Conservation (phyloP, 2,888 invertebrate genomes). For the Beris chalybata region DNA sequence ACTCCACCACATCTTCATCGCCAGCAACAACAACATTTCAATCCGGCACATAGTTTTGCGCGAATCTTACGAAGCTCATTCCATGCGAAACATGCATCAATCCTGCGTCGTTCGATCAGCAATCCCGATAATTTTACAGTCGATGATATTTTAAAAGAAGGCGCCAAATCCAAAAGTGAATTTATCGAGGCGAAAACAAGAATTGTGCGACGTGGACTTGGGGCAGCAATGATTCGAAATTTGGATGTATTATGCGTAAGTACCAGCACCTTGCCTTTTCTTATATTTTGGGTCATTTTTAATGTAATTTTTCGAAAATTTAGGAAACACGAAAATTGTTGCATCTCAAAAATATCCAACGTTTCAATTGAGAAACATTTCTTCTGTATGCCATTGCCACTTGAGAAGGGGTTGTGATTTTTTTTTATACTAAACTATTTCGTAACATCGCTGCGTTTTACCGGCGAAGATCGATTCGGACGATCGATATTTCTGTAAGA, state of each 20-base stretch:
- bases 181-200: slow-evolving; percentile 28
- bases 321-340: not conserved
- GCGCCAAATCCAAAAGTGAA: slow-evolving; percentile 22
- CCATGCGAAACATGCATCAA: slow-evolving; percentile 52
- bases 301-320: not conserved
- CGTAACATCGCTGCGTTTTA: too few species aligned
- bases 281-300: not conserved
- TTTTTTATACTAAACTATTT: too few species aligned
- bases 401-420: too few species aligned
- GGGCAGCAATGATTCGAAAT: slow-evolving; percentile 45
- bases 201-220: slow-evolving; percentile 36
- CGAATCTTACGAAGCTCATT: slow-evolving; percentile 47
- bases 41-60: slow-evolving; percentile 47
- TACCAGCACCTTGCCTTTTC: slow-evolving; percentile 37
- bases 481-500: too few species aligned
- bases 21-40: slow-evolving; percentile 45
- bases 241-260: slow-evolving; percentile 52
- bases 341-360: not conserved
- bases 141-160: slow-evolving; percentile 8
- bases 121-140: slow-evolving; percentile 49
- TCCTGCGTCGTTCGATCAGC: slow-evolving; percentile 53
- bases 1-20: slow-evolving; percentile 48
- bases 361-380: too few species aligned
- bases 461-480: too few species aligned
- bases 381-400: too few species aligned